Base-by-base conservation (phyloP, 2,888 invertebrate genomes). In the Habroteleia sp. region DNA sequence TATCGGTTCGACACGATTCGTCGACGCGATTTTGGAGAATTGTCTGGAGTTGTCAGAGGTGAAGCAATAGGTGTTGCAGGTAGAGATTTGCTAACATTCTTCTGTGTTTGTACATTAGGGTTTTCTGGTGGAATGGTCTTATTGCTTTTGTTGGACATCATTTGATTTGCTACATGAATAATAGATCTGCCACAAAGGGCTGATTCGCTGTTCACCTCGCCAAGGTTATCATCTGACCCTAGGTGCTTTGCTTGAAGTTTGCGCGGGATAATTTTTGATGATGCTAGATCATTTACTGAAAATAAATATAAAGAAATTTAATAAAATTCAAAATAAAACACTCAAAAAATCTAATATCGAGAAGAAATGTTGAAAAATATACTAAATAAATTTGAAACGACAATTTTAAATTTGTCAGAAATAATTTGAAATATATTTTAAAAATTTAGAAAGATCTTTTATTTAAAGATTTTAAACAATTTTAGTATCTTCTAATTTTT, bases 111-210 rank as follows among this genome's bases (percentile, higher is more conserved):
- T 4, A 65, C 41, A 14, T 63, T 27, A 5, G 23, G 17, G 4
- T 48, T 52, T 11, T 77, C 75, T 8, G 78, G 41, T 2, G 80
- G 25, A 1, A 25, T 68, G 23, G 68, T 56, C 27, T 84, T 84
- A 13, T 69, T 78, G 6, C 82, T 73, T 42, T 82, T 84, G 25
- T 76, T 79, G 3, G 86, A 86, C 87, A 88, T 88, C 76, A 88
- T 87, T 52, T 84, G 85, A 73, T 81, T 86, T 1, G 88, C 88
- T 42, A 92, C 91, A 78, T 89, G 88, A 17, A 92, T 90, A 44
- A 93, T 91, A 4, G 92, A 92, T 62, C 90, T 91, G 42, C 92
- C 94, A 81, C 94, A 94, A 42, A 93, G 92, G 35, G 94, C 93
- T 17, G 92, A 92, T 83, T 93, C 92, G 20, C 88, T 84, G 62